Evolutionary conservation across 2,888 invertebrate genomes (phyloP), one percentile per base, ranked within the genome.

Genomic region (Artemia sinica): DNA sequence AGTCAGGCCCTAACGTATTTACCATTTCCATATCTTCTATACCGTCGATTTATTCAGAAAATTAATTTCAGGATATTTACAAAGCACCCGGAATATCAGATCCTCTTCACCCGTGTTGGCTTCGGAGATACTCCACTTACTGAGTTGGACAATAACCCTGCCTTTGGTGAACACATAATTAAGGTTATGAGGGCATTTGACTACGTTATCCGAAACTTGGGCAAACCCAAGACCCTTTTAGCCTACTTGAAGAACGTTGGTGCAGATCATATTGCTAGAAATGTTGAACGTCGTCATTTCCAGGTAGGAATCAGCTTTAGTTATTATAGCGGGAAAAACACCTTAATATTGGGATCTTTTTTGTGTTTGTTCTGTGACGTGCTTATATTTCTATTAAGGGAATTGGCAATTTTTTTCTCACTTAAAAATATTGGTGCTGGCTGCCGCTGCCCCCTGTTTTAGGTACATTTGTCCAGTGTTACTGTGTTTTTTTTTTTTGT

Each of bases 181-280:
- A 58, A 58, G 63, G 63, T 58, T 9, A 58, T 58, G 63, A 58
- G 28, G 63, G 63, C 63, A n/a, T 58, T 58, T 58, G 63, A 58
- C 63, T n/a, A 18, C 28, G 14, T 58, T 28, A 58, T 58, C 63
- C 63, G 63, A 18, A 28, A 58, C 63, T 2, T 58, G 63, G 28
- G 28, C 10, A 58, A 58, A 9, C 63, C 63, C 28, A 58, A 58
- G 9, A 58, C 63, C 12, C 63, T 58, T 28, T 58, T 58, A 11
- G 63, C 63, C 9, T 58, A 58, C 10, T 28, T 58, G 8, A 58
- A 58, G 10, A 58, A 58, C 14, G 10, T 58, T 3, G 63, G 63
- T 18, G 28, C n/a, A 10, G 63, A 58, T 10, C 63, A 58, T 10
- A 58, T 58, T 58, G 63, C 63, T 28, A 58, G 63, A 58, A 58